Base-by-base conservation (phyloP, 2,113 vertebrate species). In the Todiramphus chloris region DNA sequence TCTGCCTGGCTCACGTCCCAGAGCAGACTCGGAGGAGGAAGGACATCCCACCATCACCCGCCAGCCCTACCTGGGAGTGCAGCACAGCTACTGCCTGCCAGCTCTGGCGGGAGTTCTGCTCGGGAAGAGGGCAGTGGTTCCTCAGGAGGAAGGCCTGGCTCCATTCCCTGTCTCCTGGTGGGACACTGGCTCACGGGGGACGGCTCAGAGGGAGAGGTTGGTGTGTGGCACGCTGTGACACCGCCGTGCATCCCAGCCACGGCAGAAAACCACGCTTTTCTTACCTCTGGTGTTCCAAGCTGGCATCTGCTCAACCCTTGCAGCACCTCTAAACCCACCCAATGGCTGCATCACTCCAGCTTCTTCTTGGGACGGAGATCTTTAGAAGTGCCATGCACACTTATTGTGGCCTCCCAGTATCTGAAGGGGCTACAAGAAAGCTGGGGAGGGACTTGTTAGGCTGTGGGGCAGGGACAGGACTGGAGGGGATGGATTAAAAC, bases 21-120 rank as follows among this genome's bases (percentile, higher is more conserved):
- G 37, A 69, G 20, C 24, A 74, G 21, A 59, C 46, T 53, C 5
- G 27, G 31, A 37, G 51, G 79, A 83, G 21, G 51, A 77, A 7
- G 24, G 31, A n/a, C 10, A 3, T 69, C 66, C 37, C 63, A 28
- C 53, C 51, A 59, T 10, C 0, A 0, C 35, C 41, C 70, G 9
- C 56, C 67, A 60, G 91, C 64, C 48, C 43, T 28, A 33, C 10
- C 3, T 12, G 41, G 66, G 11, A 89, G 55, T 81, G 80, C 60
- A 79, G 8, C 16, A 13, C 0, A 0, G 64, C 55, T 72, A 21
- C 41, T 44, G 27, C 16, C 68, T 80, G 69, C 50, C 73, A 62
- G 2, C 37, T 80, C 60, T 41, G 55, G 33, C 0, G 1, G 43
- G 63, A 13, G 14, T 55, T 74, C 83, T 56, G 28, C 44, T 70